Base-by-base conservation (phyloP, 2,797 vertebrate genomes). In the Siniperca obscura region DNA sequence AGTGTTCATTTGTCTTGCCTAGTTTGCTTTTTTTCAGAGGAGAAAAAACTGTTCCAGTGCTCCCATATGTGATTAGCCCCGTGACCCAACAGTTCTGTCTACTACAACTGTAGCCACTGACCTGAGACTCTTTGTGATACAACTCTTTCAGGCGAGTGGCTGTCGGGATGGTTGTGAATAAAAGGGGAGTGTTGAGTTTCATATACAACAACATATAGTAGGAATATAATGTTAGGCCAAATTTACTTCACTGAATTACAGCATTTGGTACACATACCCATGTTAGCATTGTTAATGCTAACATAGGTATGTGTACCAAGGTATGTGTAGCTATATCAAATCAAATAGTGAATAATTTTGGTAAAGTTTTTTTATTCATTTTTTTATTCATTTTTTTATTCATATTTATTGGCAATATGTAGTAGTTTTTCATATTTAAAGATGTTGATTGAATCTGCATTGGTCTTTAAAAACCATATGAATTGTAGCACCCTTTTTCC, bases 111-210 rank as follows among this genome's bases (percentile, higher is more conserved):
- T 25, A 80, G 14, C 17, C 68, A 71, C 53, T 53, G 74, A 82
- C 46, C 46, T 56, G 38, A 46, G 59, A 56, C 76, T 64, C 46
- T 73, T 53, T 59, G 69, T 74, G 52, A 42, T 16, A 14, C 64
- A 74, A 36, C 70, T 60, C 73, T 44, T 70, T 70, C 30, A 30
- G 77, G 14, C 3, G 36, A 52, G 21, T 19, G 25, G 30, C 69
- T 64, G 60, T 70, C 19, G 27, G 25, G 55, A 64, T 80, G 57
- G 19, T 17, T 67, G n/a, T 9, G 30, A 82, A 76, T 46, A 52
- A 44, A 34, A 25, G 2, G 22, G 11, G 2, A 38, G 36, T 1
- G 27, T 8, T 59, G 21, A 66, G 19, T 60, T 75, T 44, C 34
- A 70, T 16, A 66, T 30, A 48, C 42, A 61, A 61, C 5, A 46